Base-by-base conservation (phyloP, 2,888 invertebrate species). In the Sympetrum striolatum region DNA sequence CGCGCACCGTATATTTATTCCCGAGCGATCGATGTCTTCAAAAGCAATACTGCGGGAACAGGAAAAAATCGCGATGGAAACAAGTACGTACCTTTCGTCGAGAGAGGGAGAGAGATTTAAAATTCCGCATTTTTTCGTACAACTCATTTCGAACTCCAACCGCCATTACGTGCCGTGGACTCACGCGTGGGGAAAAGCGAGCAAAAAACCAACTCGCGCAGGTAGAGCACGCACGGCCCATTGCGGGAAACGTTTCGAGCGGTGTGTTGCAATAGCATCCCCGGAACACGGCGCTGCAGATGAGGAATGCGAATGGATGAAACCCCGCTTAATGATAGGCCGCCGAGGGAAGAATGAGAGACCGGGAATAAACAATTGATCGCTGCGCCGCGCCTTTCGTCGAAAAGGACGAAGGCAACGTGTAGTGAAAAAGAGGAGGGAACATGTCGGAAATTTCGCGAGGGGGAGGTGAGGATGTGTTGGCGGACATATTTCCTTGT, bases 401-500 rank as follows among this genome's bases (percentile, higher is more conserved):
- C 25, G 73, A 31, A 73, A 31, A 25, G 64, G 64, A 22, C 8
- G 22, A 0, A 3, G 3, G 22, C 10, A 44, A 1, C 10, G 10
- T 44, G 10, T 18, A 60, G 18, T 2, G 18, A 73, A 31, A 73
- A 31, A 25, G 25, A n/a, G 25, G 73, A 2, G 73, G 6, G 25
- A 73, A 73, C 15, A 25, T 10, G 73, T 1, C 2, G 73, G 73
- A 73, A 12, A 73, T 25, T n/a, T 25, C 8, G 73, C n/a, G 73
- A 31, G 73, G 25, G 60, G n/a, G n/a, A n/a, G 73, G 73, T 10
- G 73, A 25, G 25, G 37, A 37, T 58, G 58, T 86, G 86, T 60
- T 86, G n/a, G 86, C 86, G 64, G 14, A 64, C 58, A 64, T 60
- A 86, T 58, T 2, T 86, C 53, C 60, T 64, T 64, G 86, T 86